These are phyloP conservation scores for Pelobates fuscus DNA, from an alignment of 2,113 vertebrate species.

Conservation along the genomic window DNA sequence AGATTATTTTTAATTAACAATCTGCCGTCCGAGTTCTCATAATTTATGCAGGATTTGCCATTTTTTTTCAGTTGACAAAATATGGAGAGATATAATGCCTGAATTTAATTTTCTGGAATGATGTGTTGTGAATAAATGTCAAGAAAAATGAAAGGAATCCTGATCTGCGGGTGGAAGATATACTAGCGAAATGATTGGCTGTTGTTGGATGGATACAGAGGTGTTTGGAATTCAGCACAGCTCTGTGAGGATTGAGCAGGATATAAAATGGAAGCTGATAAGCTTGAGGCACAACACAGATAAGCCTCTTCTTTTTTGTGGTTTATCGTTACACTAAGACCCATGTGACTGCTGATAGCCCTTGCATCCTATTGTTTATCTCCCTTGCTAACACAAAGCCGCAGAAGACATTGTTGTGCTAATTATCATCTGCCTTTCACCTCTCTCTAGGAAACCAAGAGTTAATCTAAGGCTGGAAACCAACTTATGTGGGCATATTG, in stretches of 20 bases:
- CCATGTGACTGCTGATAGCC: constrained; percentile 47
- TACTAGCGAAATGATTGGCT: constrained; percentile 43
- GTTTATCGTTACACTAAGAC: constrained; percentile 44
- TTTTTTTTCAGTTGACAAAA: no score
- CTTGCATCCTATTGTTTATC: constrained; percentile 50
- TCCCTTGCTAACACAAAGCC: constrained; percentile 47
- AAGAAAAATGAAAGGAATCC: constrained; percentile 47
- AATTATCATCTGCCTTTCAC: constrained; percentile 35
- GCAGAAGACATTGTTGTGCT: constrained; percentile 40
- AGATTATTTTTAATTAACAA: no score
- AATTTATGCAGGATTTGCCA: no score
- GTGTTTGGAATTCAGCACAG: constrained; percentile 18
- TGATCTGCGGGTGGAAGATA: constrained; percentile 22
- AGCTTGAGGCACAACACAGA: constrained; percentile 45
- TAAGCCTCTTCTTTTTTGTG: constrained; percentile 49
- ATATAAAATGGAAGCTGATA: constrained; percentile 42
- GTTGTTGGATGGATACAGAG: constrained; percentile 25
- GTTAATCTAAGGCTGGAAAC: constrained; percentile 35
- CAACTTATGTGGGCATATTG: constrained; percentile 34
- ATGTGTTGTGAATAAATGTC: constrained; percentile 40
- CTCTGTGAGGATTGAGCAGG: constrained; percentile 32
- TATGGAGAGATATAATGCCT: no score
- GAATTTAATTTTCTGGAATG: constrained; percentile 8
- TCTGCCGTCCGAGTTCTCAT: no score
- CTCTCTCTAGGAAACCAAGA: constrained; percentile 23